Evolutionary conservation across 2,888 invertebrate species (phyloP), one percentile per base, ranked within the genome.

Genomic region (Aleiodes testaceus): DNA sequence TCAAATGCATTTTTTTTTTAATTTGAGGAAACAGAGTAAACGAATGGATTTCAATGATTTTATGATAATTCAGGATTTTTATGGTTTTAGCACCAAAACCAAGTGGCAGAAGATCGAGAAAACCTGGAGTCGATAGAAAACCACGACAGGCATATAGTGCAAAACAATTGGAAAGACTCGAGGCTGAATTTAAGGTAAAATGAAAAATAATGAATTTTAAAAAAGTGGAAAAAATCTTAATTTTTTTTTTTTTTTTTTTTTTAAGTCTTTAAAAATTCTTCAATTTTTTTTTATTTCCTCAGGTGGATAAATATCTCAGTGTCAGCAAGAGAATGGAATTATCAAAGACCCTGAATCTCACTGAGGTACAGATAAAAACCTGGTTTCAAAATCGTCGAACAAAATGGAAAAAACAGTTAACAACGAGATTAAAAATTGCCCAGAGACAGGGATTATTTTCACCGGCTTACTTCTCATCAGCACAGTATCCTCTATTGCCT

Each of bases 371-470:
- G 88, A 97, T 98, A 78, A 98, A 98, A 87, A 97, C 97, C 0
- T 97, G 97, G 97, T 97, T 97, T 85, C 97, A 97, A 88, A 97
- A 98, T 85, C 90, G 98, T 71, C 90, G 98, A 74, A 98, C 98
- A 0, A 98, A 98, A 86, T 98, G 97, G 97, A 97, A 98, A 88
- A 98, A 98, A 82, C 98, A 98, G 84, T 88, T 98, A 81, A 97
- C 97, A 0, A 95, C 96, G 0, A 89, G 96, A 2, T 88, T 97
- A 75, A 96, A 97, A 87, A 94, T 97, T 86, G 95, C 96, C 0
- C 97, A 96, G 82, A 89, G 96, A 1, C 96, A 96, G 83, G 95
- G 95, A 0, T 83, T 95, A 30, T 93, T 94, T 20, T 91, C 92
- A 0, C 91, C 92, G 0, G 92, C 92, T 74, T 92, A 93, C 80